phyloP scores from a whole-genome alignment of 2,113 vertebrate genomes.

The Hucho hucho region DNA sequence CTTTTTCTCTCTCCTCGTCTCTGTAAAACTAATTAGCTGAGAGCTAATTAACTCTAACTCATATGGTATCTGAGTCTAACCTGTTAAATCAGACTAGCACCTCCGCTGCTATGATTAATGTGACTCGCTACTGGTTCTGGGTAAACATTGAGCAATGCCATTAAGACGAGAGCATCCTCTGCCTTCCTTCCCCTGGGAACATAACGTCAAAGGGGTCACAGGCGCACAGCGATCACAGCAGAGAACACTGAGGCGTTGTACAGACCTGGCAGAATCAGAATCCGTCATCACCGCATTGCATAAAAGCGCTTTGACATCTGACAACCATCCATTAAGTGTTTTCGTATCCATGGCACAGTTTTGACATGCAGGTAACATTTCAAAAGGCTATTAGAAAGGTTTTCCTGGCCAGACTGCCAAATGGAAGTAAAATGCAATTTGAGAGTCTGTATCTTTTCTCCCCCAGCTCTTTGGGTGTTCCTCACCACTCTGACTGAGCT shows the following conservation, averaged over 20 bases:
- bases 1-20: background rate
- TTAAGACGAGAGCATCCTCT: background rate
- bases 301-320: no score
- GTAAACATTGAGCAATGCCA: slow-evolving; percentile 8
- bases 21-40: slow-evolving; percentile 10
- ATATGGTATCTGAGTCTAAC: slow-evolving; percentile 20
- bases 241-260: no score
- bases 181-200: background rate
- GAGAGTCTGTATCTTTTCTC: background rate
- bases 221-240: no score
- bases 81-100: slow-evolving; percentile 7
- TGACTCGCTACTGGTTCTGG: background rate
- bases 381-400: background rate
- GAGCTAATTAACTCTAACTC: slow-evolving; percentile 22
- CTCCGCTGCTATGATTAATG: slow-evolving; percentile 5
- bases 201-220: background rate
- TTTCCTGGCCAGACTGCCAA: background rate
- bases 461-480: background rate
- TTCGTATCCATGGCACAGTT: no score
- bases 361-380: no score
- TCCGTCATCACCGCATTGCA: no score
- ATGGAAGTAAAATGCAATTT: background rate
- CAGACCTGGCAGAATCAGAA: no score
- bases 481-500: no score
- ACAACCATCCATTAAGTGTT: no score